Evolutionary conservation across 1,140 invertebrate genomes (phyloP), one percentile per base, ranked within the genome.

Genomic region (Tyrophagus putrescentiae): DNA sequence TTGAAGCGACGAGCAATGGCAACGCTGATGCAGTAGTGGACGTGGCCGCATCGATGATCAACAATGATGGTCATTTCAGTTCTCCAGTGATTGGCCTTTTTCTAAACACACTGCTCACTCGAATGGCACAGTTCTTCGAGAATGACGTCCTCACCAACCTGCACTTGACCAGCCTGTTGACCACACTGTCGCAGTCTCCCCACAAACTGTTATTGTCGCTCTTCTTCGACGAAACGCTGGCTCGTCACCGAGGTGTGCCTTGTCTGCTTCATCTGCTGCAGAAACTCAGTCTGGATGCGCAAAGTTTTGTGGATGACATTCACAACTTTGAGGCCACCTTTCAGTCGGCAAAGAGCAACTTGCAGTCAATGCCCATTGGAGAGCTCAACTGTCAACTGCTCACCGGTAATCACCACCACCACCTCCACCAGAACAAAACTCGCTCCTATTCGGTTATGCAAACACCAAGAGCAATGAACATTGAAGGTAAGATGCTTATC

Each of bases 141-240:
- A 90, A 92, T 69, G 84, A 85, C 45, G 74, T 96, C 58, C 82
- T 84, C 64, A 79, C 86, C 1, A 95, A 94, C 75, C 78, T 95
- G 53, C 82, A 90, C 68, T 74, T 95, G 41, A 94, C 89, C 4
- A 85, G 85, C 0, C 74, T 95, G 7, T 79, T 98, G 18, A 83
- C 86, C 36, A 80, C 86, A 59, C 74, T 98, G 34, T 84, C 87
- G 3, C 80, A 83, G 41, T 91, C 90, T 72, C 84, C 90, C 0
- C 84, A 94, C 63, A 85, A 88, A 3, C 71, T 96, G 18, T 73
- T 96, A 7, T 79, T 85, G 50, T 86, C 89, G 0, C 83, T 94
- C 70, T 73, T 97, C 29, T 75, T 96, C 11, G 88, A 89, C 69
- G 81, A 87, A 62, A 84, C 82, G 59, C 79, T 91, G 54, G 82